Base-by-base conservation (phyloP, 2,888 invertebrate genomes). In the Agrotis clavis region DNA sequence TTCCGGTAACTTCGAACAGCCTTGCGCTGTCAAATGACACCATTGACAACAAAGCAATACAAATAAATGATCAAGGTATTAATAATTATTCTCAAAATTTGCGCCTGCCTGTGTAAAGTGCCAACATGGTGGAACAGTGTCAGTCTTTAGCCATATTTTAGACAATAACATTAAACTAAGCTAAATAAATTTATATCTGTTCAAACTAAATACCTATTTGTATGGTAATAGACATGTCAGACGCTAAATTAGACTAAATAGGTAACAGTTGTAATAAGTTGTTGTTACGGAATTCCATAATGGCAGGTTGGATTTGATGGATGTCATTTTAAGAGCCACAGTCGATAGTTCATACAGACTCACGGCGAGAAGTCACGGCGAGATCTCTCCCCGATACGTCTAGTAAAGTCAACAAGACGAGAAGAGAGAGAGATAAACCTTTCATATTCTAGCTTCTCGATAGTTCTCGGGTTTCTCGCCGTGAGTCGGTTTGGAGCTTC, bases 101-200 rank as follows among this genome's bases (percentile, higher is more conserved):
- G 50, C 19, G 71, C 65, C 25, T 13, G 65, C 60, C 50, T 2
- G 54, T 51, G 79, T 80, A 69, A 82, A 74, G 25, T 14, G 16
- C 35, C 51, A 41, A 67, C 74, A 74, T 60, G 72, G 78, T 48
- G 56, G 67, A 56, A 50, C 2, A 47, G 9, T 54, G 67, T 53
- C 73, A 73, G 68, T n/a, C 65, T 64, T 18, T 41, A 11, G 35
- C 72, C 61, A 79, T 82, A 80, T 80, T 80, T 78, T 41, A 80
- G 79, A 80, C 79, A 79, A 80, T 82, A 80, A 79, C 80, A 79
- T 65, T 79, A 82, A 74, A 71, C 72, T 65, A 25, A 69, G 61
- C 69, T 54, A 73, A 77, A 79, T 85, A 85, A 85, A 84, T 82
- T 70, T 75, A 80, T 80, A 80, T 75, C 73, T 75, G 83, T 83